Evolutionary conservation across 2,113 vertebrate species (phyloP).

Genomic region (Spilogale gracilis): DNA sequence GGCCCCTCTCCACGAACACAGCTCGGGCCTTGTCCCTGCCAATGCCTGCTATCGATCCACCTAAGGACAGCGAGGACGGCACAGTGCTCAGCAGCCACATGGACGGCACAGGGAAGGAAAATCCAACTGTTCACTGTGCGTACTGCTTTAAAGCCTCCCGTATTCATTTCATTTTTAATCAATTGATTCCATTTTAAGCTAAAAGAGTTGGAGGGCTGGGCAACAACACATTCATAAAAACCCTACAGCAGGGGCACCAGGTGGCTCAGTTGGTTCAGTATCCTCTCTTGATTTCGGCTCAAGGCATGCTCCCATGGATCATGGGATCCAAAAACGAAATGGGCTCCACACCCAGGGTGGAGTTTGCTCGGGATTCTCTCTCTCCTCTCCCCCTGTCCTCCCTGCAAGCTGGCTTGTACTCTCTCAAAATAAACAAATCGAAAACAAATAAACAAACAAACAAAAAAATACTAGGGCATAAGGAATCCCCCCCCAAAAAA

Average conservation of each 20-base stretch:
- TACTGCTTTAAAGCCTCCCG: background rate
- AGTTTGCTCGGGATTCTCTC: background rate
- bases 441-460: background rate
- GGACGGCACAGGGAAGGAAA: background rate
- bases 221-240: background rate
- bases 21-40: background rate
- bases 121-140: background rate
- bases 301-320: background rate
- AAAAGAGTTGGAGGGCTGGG: background rate
- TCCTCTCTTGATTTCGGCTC: background rate
- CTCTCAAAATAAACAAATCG: background rate
- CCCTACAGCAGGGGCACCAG: background rate
- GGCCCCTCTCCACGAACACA: background rate
- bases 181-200: background rate
- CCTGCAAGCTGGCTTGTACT: background rate
- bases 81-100: background rate
- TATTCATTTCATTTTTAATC: background rate
- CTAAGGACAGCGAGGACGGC: background rate
- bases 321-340: background rate
- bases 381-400: background rate
- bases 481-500: background rate
- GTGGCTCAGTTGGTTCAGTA: background rate
- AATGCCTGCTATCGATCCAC: background rate
- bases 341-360: background rate
- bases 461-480: background rate